Conservation (phyloP, 2,797 vertebrate genomes). For the Sebastes elongatus region DNA sequence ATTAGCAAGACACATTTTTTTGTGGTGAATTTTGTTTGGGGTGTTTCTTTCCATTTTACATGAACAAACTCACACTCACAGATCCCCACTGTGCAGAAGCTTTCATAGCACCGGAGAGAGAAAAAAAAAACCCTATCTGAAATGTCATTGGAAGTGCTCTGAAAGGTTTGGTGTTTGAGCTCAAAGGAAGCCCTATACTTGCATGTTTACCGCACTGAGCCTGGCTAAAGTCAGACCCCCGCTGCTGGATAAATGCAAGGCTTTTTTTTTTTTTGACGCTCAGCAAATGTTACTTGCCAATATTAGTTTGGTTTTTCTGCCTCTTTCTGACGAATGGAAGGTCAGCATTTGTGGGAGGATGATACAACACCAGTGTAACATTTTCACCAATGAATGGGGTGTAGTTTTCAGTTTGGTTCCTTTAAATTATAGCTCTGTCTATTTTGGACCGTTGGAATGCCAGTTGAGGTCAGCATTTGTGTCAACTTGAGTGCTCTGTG, state of each 20-base stretch:
- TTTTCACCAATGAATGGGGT: constrained; percentile 34
- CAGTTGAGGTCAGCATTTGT: constrained; percentile 61
- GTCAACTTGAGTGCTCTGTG: constrained; percentile 33
- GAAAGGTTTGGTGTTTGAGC: constrained; percentile 77
- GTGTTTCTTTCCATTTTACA: constrained; percentile 60
- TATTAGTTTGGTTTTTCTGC: constrained; percentile 41
- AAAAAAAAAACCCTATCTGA: constrained; percentile 53
- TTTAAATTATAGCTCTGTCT: constrained; percentile 72
- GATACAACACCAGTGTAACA: constrained; percentile 51
- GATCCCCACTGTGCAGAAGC: constrained; percentile 59
- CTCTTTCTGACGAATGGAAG: constrained; percentile 30
- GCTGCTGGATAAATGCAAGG: constrained; percentile 60
- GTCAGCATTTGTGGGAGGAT: constrained; percentile 57
- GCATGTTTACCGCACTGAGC: constrained; percentile 66
- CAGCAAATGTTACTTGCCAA: constrained; percentile 55
- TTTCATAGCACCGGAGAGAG: constrained; percentile 49
- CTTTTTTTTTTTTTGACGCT: constrained; percentile 30
- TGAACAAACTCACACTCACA: constrained; percentile 66
- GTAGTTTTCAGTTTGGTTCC: constrained; percentile 50
- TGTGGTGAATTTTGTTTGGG: constrained; percentile 44
- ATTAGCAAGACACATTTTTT: constrained; percentile 39
- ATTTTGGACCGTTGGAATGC: constrained; percentile 75
- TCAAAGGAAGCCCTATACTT: constrained; percentile 82
- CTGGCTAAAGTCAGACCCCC: constrained; percentile 50
- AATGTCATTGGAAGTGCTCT: constrained; percentile 61